Evolutionary conservation across 2,888 invertebrate genomes (phyloP).

Genomic region (Agrotis puta): DNA sequence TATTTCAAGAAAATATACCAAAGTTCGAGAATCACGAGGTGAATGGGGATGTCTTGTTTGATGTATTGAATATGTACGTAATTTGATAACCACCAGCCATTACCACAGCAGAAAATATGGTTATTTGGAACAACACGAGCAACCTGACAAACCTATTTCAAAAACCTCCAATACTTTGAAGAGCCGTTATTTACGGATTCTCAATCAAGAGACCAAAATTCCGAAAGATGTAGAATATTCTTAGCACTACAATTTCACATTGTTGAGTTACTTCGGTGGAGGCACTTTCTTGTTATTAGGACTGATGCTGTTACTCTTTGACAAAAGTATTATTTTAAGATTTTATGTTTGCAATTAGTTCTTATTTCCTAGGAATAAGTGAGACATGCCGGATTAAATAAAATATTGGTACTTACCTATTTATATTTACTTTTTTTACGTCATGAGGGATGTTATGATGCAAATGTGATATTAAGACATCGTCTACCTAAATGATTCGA

Average conservation of each 20-base stretch:
- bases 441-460: conserved; percentile 33
- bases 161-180: neutral
- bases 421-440: neutral
- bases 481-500: conserved; percentile 31
- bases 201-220: neutral
- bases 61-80: neutral
- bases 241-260: neutral
- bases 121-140: neutral
- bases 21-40: neutral
- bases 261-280: neutral
- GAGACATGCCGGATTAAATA: conserved; percentile 6
- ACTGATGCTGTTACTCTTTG: conserved; percentile 4
- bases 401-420: conserved; percentile 12
- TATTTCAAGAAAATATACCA: conserved; percentile 9
- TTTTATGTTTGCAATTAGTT: conserved; percentile 33
- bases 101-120: neutral
- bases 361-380: conserved; percentile 13
- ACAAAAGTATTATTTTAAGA: conserved; percentile 36
- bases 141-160: neutral
- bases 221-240: neutral
- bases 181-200: neutral
- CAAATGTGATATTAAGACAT: conserved; percentile 52
- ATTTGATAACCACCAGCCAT: neutral
- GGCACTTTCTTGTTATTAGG: neutral
- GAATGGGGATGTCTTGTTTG: neutral